Evolutionary conservation across 2,888 invertebrate species (phyloP).

Genomic region (Spialia ferax): DNA sequence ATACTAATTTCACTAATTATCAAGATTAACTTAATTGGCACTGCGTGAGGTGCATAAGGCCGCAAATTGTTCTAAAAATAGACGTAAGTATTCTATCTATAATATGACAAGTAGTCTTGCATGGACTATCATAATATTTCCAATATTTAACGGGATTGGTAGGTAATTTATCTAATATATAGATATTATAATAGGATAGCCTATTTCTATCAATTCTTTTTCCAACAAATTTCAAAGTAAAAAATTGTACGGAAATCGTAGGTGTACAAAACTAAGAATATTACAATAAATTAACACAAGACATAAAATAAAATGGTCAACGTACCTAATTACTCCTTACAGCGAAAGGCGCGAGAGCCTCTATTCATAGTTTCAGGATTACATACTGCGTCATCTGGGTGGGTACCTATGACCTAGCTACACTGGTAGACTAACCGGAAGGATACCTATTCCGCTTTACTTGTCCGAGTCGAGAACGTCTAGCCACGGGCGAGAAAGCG

Average conservation of each 20-base stretch:
- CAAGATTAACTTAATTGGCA: constrained; percentile 69
- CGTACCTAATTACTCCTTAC: too few species aligned
- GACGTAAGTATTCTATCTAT: constrained; percentile 11
- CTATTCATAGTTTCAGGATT: constrained; percentile 31
- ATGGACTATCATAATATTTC: too few species aligned
- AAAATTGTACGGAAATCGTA: too few species aligned
- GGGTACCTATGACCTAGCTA: constrained; percentile 38
- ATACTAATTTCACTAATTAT: constrained; percentile 69
- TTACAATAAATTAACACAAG: background rate
- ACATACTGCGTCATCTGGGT: too few species aligned
- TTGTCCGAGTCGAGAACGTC: constrained; percentile 69
- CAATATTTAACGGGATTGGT: too few species aligned
- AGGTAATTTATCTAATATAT: too few species aligned
- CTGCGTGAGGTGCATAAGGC: constrained; percentile 37
- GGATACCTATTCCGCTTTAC: constrained; percentile 60
- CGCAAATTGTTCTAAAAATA: constrained; percentile 35
- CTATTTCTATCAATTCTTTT: too few species aligned
- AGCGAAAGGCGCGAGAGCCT: background rate
- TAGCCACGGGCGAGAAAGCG: constrained; percentile 74
- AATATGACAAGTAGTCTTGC: background rate
- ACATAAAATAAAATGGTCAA: background rate
- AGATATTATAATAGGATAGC: too few species aligned
- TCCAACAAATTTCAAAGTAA: too few species aligned
- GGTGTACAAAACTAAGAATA: too few species aligned
- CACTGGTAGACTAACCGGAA: constrained; percentile 56